Conservation (phyloP, 2,797 vertebrate species). For the Saxicola maurus region DNA sequence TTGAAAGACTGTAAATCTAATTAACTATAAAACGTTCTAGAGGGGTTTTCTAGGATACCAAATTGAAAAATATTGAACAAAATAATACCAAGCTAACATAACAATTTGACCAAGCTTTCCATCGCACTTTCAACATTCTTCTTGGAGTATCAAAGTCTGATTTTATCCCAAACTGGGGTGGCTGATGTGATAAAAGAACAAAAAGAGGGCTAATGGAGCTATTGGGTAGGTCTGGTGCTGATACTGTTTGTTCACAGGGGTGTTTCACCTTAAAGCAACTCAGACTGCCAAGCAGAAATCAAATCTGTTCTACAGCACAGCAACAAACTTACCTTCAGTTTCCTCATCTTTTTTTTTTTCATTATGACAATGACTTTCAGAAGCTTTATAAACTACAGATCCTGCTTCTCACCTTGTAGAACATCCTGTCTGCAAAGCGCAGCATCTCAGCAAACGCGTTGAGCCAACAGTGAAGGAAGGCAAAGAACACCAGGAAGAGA, state of each 20-base stretch:
- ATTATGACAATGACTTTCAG: background rate
- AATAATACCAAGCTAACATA: background rate
- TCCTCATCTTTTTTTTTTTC: background rate
- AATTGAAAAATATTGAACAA: background rate
- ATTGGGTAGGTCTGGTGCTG: background rate
- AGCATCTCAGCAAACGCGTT: constrained; percentile 98
- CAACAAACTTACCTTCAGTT: background rate
- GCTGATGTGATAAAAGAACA: background rate
- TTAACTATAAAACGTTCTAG: background rate
- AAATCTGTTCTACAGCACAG: background rate
- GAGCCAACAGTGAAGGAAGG: constrained; percentile 94
- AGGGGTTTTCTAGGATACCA: background rate
- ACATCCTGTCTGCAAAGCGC: constrained; percentile 93
- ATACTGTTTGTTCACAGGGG: background rate
- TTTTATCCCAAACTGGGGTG: background rate
- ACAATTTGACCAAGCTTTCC: background rate
- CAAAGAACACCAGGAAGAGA: constrained; percentile 88
- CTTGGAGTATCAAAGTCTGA: background rate
- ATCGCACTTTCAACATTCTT: background rate
- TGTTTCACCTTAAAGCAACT: background rate
- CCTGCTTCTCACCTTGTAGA: constrained; percentile 85
- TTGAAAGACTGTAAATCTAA: background rate
- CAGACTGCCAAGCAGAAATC: background rate
- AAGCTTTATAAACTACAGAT: background rate
- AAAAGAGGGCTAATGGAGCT: background rate